phyloP scores from a whole-genome alignment of 2,113 vertebrate species.

The Hippocampus barbouri region DNA sequence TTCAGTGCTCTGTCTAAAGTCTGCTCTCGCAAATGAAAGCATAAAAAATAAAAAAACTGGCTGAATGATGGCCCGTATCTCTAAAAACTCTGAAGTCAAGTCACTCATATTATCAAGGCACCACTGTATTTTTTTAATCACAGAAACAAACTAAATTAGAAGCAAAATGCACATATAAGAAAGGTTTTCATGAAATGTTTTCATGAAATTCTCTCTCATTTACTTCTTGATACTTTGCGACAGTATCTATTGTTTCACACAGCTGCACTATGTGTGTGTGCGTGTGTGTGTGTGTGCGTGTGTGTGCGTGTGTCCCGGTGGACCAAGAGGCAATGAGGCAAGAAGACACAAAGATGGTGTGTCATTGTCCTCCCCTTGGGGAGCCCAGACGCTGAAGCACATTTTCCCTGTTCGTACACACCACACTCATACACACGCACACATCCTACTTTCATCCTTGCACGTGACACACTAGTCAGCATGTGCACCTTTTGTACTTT shows the following conservation, averaged over 20 bases:
- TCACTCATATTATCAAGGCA: too few species aligned
- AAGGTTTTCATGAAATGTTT: too few species aligned
- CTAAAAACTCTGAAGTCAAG: too few species aligned
- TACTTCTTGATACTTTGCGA: not conserved
- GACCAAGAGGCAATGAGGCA: slow-evolving; percentile 21
- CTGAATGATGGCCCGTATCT: too few species aligned
- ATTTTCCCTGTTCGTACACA: slow-evolving; percentile 4
- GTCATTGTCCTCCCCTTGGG: slow-evolving; percentile 17
- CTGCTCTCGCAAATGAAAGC: too few species aligned
- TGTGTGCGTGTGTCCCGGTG: slow-evolving; percentile 5
- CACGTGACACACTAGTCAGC: not conserved
- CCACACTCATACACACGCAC: too few species aligned
- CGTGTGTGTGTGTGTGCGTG: slow-evolving; percentile 11
- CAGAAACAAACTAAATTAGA: too few species aligned
- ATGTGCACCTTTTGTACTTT: not conserved
- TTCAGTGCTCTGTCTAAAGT: too few species aligned
- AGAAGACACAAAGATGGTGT: slow-evolving; percentile 13
- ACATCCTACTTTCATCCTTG: not conserved
- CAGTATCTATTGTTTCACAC: not conserved
- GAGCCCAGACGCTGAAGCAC: slow-evolving; percentile 17
- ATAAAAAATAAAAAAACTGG: too few species aligned
- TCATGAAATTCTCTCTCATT: not conserved
- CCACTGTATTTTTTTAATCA: too few species aligned
- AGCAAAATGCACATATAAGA: too few species aligned
- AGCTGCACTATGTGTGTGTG: too few species aligned